These are phyloP conservation scores for Itoplectis maculator DNA, from an alignment of 2,888 invertebrate genomes.

Conservation along the genomic window DNA sequence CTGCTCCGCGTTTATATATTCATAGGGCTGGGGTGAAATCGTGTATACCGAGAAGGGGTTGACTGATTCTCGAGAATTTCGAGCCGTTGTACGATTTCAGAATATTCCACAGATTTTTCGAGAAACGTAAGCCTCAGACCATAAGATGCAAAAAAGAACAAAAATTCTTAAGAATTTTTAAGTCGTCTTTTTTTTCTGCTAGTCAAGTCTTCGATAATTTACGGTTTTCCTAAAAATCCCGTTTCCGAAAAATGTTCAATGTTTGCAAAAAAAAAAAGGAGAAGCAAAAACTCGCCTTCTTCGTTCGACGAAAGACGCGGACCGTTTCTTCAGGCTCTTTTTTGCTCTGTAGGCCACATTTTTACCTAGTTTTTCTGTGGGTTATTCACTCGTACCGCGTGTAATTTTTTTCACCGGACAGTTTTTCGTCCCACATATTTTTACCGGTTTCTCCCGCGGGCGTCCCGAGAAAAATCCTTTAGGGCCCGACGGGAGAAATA, in stretches of 20 bases:
- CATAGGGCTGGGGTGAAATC: neutral
- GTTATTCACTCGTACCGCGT: constrained; percentile 48
- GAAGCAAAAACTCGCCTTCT: constrained; percentile 6
- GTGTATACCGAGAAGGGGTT: neutral
- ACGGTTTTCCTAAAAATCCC: constrained; percentile 35
- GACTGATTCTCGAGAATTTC: neutral
- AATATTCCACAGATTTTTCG: neutral
- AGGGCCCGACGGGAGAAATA: neutral
- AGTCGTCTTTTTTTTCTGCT: neutral
- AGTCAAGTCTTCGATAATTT: constrained; percentile 43
- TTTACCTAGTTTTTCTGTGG: constrained; percentile 68
- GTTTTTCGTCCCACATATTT: constrained; percentile 69
- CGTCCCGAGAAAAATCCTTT: constrained; percentile 59
- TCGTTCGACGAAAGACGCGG: constrained; percentile 21
- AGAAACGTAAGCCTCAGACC: neutral
- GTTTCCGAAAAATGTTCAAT: constrained; percentile 12
- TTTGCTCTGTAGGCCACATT: constrained; percentile 67
- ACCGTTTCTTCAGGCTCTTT: constrained; percentile 44
- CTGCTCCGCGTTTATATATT: neutral
- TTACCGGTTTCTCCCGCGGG: constrained; percentile 36
- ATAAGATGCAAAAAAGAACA: neutral
- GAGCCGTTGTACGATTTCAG: neutral
- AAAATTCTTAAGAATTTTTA: neutral
- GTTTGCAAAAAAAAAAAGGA: neutral
- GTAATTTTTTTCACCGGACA: constrained; percentile 25